phyloP scores from a whole-genome alignment of 2,113 vertebrate species.

The Corynorhinus townsendii region DNA sequence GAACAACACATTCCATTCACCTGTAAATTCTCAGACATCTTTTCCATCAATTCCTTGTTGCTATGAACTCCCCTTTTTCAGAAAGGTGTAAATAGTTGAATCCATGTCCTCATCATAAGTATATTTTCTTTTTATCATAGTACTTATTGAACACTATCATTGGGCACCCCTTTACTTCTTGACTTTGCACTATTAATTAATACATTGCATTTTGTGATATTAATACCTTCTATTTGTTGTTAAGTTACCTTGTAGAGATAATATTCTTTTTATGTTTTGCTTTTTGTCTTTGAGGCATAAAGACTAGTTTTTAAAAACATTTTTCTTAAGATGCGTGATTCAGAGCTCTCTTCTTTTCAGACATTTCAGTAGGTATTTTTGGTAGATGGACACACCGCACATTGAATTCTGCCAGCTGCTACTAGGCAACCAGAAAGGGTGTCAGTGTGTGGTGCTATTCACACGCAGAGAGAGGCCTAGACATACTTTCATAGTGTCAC shows the following conservation, averaged over 20 bases:
- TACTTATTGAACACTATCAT: background rate
- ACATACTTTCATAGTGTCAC: slow-evolving; percentile 48
- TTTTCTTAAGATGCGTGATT: background rate
- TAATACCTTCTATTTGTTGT: slow-evolving; percentile 7
- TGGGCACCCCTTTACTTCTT: background rate
- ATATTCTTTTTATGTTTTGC: slow-evolving; percentile 7
- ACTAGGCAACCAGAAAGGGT: slow-evolving; percentile 52
- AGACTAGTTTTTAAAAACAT: background rate
- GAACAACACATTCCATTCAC: background rate
- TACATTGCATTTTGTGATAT: background rate
- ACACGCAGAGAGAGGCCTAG: slow-evolving; percentile 2
- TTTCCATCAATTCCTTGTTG: background rate
- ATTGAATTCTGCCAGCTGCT: slow-evolving; percentile 43
- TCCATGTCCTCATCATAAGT: background rate
- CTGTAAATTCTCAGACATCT: background rate
- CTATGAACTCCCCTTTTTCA: background rate
- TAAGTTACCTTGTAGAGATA: background rate
- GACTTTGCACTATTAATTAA: slow-evolving; percentile 23
- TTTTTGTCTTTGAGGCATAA: slow-evolving; percentile 34
- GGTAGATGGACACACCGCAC: slow-evolving; percentile 32
- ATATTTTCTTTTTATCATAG: background rate
- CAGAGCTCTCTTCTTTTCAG: slow-evolving; percentile 45
- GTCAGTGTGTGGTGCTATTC: slow-evolving; percentile 13
- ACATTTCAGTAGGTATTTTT: slow-evolving; percentile 38
- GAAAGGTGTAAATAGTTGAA: background rate